Percentiles rank a stretch among this genome's conserved stretches.
These are phyloP conservation scores for Heloderma charlesbogerti DNA, from an alignment of 2,113 vertebrate species.

Conservation along the genomic window DNA sequence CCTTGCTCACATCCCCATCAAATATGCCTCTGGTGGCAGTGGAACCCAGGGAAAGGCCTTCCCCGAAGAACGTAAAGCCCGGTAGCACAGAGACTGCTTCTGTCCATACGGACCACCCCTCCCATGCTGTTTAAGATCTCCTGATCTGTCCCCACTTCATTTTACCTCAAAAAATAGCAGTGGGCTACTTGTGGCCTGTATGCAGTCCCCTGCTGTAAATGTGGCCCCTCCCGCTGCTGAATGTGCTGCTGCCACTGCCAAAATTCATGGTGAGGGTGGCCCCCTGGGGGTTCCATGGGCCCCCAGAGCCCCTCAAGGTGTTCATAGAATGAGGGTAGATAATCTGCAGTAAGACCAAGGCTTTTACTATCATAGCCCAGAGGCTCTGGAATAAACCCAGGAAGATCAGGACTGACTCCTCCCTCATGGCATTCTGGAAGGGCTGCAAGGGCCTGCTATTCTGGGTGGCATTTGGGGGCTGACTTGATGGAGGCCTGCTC, in stretches of 20 bases:
- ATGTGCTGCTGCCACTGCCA: too few species aligned
- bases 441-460: neutral
- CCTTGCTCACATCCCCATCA: too few species aligned
- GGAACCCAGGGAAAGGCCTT: too few species aligned
- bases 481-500: neutral
- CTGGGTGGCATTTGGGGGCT: neutral
- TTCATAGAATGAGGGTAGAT: too few species aligned
- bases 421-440: neutral
- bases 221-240: too few species aligned
- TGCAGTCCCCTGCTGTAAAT: too few species aligned
- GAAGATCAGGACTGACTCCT: neutral
- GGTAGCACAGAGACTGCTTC: neutral
- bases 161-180: neutral
- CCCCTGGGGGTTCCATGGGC: too few species aligned
- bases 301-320: too few species aligned
- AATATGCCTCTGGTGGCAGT: too few species aligned
- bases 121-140: neutral
- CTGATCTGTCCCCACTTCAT: neutral
- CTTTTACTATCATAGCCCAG: neutral
- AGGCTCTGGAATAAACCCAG: neutral
- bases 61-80: too few species aligned
- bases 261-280: too few species aligned
- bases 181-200: too few species aligned
- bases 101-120: neutral
- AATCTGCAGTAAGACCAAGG: neutral